Conservation (phyloP, 2,113 vertebrate species). For the Halichoeres trimaculatus region DNA sequence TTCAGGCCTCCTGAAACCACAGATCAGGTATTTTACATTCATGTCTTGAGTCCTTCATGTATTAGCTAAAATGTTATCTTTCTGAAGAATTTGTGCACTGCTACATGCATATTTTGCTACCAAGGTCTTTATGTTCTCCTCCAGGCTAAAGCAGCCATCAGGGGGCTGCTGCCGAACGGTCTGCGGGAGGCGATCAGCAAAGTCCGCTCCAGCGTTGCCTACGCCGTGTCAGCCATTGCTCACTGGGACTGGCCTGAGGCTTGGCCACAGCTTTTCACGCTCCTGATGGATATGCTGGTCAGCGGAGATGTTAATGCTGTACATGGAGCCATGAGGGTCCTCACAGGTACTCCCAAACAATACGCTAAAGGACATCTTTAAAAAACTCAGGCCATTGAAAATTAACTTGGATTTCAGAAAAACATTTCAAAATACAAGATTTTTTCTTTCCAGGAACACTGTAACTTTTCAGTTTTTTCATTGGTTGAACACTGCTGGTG, state of each 20-base stretch:
- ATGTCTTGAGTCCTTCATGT: neutral
- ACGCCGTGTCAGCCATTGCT: constrained; percentile 96
- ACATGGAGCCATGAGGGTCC: constrained; percentile 97
- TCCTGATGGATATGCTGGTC: constrained; percentile 98
- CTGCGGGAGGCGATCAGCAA: constrained; percentile 97
- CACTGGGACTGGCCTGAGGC: constrained; percentile 99
- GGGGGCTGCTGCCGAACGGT: constrained; percentile 92
- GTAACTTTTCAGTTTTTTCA: no score
- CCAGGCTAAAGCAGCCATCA: constrained; percentile 94
- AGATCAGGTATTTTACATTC: constrained; percentile 85
- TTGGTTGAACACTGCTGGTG: no score
- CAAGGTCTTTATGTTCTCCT: neutral
- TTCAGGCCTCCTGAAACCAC: constrained; percentile 97
- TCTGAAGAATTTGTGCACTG: no score
- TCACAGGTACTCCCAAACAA: constrained; percentile 86
- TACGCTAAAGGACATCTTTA: neutral
- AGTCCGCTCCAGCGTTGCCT: constrained; percentile 97
- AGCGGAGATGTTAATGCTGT: constrained; percentile 94
- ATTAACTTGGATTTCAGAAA: no score
- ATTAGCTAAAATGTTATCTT: no score
- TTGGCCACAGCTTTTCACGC: constrained; percentile 95
- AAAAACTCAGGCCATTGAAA: no score
- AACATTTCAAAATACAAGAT: no score
- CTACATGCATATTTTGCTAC: neutral
- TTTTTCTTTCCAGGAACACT: no score